Conservation (phyloP, 2,888 invertebrate species). For the Allygus modestus region DNA sequence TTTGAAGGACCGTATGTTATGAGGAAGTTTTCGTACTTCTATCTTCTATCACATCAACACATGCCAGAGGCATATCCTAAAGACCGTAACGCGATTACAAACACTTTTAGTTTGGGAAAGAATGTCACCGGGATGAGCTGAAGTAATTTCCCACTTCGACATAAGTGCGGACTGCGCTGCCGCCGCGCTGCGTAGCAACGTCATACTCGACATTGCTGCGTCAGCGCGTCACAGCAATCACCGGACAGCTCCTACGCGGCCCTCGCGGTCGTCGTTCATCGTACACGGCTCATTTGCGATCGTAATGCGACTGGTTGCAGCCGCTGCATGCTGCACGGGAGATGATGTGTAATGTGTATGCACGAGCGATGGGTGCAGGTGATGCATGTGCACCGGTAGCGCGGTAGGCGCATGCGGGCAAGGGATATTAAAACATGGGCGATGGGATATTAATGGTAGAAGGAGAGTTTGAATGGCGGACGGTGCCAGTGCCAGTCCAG, state of each 20-base stretch:
- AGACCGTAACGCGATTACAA: too few species aligned
- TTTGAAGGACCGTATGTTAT: too few species aligned
- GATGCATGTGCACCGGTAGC: background rate
- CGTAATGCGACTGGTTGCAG: background rate
- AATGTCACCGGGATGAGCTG: background rate
- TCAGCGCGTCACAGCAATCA: background rate
- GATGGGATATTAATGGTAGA: too few species aligned
- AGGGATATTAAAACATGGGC: too few species aligned
- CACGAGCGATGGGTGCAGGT: background rate
- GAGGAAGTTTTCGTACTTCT: too few species aligned
- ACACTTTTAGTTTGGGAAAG: background rate
- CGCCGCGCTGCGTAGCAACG: too few species aligned
- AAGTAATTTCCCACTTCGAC: constrained; percentile 3
- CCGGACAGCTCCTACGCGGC: background rate
- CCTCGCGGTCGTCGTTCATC: background rate
- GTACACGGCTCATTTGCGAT: constrained; percentile 27
- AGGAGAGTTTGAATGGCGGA: too few species aligned
- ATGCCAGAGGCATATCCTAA: too few species aligned
- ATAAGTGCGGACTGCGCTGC: background rate
- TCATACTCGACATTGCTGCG: background rate
- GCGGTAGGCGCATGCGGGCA: background rate
- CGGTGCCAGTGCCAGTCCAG: too few species aligned
- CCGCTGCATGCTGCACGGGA: background rate
- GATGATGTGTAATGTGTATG: background rate
- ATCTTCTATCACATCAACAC: too few species aligned